These are phyloP conservation scores for Mus minutoides DNA, from an alignment of 2,797 vertebrate species.

Conservation along the genomic window DNA sequence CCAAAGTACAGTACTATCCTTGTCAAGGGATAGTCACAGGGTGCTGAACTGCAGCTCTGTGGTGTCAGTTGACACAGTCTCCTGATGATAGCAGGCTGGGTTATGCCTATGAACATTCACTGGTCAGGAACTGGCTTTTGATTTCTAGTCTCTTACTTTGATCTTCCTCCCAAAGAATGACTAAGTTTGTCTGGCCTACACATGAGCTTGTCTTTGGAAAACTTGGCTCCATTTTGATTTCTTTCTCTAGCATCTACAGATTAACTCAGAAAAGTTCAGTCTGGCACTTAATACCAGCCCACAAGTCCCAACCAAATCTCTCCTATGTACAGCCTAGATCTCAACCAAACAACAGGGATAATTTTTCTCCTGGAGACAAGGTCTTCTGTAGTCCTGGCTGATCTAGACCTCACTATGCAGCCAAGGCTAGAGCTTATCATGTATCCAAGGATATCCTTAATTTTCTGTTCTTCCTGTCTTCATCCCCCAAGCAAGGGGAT, in stretches of 20 bases:
- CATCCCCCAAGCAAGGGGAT: neutral
- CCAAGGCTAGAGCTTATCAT: neutral
- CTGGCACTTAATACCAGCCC: neutral
- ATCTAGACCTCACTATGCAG: neutral
- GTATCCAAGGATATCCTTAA: neutral
- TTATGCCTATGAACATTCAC: neutral
- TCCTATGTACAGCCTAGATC: neutral
- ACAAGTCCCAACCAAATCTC: neutral
- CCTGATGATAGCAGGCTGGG: neutral
- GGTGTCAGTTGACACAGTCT: neutral
- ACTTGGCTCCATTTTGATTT: neutral
- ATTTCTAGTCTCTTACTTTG: neutral
- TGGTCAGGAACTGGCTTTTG: neutral
- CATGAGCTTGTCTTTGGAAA: neutral
- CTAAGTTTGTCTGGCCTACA: neutral
- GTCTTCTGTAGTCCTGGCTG: neutral
- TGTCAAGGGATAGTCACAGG: neutral
- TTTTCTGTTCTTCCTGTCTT: neutral
- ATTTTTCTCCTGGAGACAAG: neutral
- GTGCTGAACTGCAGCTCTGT: neutral
- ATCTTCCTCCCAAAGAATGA: neutral
- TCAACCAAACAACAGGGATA: neutral
- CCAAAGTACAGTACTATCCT: neutral
- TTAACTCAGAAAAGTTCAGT: neutral
- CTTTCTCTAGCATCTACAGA: neutral